Conservation (phyloP, 2,113 vertebrate genomes). For the Nymphicus hollandicus region DNA sequence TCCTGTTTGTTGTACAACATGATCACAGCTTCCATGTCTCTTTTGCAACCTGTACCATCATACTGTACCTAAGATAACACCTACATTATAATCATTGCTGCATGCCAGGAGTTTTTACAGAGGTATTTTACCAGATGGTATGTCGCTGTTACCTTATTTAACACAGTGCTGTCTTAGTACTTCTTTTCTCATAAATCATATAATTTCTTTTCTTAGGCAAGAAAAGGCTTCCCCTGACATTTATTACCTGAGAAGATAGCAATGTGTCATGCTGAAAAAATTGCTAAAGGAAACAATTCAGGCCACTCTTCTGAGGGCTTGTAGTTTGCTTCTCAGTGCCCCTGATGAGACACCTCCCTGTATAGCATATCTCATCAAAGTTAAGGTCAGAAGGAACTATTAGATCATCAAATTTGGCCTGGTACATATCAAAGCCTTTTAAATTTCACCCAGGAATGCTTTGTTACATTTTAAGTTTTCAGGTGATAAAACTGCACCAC, state of each 20-base stretch:
- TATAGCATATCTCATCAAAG: not conserved
- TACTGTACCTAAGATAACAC: not conserved
- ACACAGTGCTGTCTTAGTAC: not conserved
- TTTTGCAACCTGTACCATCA: not conserved
- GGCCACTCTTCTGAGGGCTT: not conserved
- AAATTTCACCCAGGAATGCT: not conserved
- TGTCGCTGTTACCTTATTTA: not conserved
- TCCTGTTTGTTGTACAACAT: not conserved
- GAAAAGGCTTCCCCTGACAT: not conserved
- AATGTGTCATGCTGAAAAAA: slow-evolving; percentile 15
- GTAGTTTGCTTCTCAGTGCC: not conserved
- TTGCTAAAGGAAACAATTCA: not conserved
- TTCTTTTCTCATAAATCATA: not conserved
- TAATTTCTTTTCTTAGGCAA: not conserved
- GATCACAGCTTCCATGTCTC: not conserved
- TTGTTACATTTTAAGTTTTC: slow-evolving; percentile 30
- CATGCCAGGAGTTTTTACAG: not conserved
- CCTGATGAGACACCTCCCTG: not conserved
- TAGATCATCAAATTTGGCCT: not conserved
- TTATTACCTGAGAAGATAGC: not conserved
- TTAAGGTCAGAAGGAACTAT: not conserved
- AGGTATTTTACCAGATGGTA: not conserved
- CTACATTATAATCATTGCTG: not conserved
- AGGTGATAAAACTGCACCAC: not conserved
- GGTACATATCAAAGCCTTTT: slow-evolving; percentile 13